Evolutionary conservation across 2,888 invertebrate genomes (phyloP).

Genomic region (Mythimna vitellina): DNA sequence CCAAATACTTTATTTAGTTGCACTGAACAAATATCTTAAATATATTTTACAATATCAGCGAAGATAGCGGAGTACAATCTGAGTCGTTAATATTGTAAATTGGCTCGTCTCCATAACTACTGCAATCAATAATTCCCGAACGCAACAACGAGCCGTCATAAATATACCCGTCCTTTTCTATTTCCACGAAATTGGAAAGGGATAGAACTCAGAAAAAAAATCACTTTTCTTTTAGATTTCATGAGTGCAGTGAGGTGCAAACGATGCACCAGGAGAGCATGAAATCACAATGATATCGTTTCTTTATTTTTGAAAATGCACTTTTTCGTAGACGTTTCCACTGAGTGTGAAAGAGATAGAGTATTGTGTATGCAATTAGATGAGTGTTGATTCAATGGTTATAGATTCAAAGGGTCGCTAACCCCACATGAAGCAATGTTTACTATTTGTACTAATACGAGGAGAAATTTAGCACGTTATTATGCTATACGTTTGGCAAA

Average conservation of each 20-base stretch:
- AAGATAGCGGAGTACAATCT: background rate
- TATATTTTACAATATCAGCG: background rate
- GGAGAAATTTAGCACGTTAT: background rate
- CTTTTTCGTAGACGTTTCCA: conserved; percentile 11
- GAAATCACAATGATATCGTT: background rate
- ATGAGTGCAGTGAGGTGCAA: conserved; percentile 22
- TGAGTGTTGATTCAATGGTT: background rate
- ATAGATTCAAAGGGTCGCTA: conserved; percentile 1
- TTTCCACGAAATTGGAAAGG: conserved; percentile 6
- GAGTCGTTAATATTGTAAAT: conserved; percentile 18
- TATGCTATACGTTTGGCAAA: conserved; percentile 4
- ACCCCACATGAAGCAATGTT: conserved; percentile 9
- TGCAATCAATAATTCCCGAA: conserved; percentile 36
- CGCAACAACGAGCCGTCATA: background rate
- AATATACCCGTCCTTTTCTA: conserved; percentile 20
- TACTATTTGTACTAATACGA: background rate
- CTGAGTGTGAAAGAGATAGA: conserved; percentile 20
- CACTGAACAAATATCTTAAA: background rate
- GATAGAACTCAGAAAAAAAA: background rate
- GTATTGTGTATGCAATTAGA: background rate
- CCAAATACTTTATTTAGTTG: too few species aligned
- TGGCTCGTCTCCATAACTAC: conserved; percentile 47
- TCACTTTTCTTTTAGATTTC: conserved; percentile 22
- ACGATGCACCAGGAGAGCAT: conserved; percentile 30
- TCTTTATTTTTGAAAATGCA: conserved; percentile 8